Evolutionary conservation across 53 echinoderm and acorn worm genomes (phyloP), one percentile per base, ranked within the genome.

Genomic region (Antedon mediterranea): DNA sequence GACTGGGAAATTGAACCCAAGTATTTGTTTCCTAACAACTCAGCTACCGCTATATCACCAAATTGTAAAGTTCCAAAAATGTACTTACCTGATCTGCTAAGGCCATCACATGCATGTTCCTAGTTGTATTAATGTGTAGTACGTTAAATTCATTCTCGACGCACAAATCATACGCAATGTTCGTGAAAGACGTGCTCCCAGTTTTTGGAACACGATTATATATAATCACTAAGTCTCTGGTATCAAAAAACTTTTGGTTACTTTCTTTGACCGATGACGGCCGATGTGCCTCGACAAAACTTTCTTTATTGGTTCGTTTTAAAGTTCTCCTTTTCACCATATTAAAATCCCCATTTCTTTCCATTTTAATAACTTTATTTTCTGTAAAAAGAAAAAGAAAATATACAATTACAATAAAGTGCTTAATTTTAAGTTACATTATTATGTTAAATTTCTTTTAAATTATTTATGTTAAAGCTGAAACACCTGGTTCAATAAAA

Each of bases 191-290:
- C 28, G 98, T 98, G 44, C 98, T 98, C 4, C 89, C 98, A 0
- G 98, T 98, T 84, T 98, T 98, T 30, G 98, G 98, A 15, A 98
- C 93, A 31, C 98, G 33, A 83, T 98, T 98, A 74, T 98, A 98
- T 80, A 98, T 98, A n/a, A 98, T 85, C 74, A 98, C 84, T 77
- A 86, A 78, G 77, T 89, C 82, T 14, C 80, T 37, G 0, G 80
- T 74, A 43, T 83, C 57, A 57, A 57, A 57, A 57, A 57, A 57
- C 57, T 57, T 57, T 57, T 57, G 57, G 57, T 57, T 57, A 57
- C 9, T 57, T 57, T 57, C 57, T 57, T 57, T 57, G 7, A 13
- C 57, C 9, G 57, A 13, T 9, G 57, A 18, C 57, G 20, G 57
- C 20, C 57, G 57, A 23, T 15, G 7, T 2, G 15, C 57, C 2